Evolutionary conservation across 2,888 invertebrate species (phyloP).

Genomic region (Himalopsyche japonica): DNA sequence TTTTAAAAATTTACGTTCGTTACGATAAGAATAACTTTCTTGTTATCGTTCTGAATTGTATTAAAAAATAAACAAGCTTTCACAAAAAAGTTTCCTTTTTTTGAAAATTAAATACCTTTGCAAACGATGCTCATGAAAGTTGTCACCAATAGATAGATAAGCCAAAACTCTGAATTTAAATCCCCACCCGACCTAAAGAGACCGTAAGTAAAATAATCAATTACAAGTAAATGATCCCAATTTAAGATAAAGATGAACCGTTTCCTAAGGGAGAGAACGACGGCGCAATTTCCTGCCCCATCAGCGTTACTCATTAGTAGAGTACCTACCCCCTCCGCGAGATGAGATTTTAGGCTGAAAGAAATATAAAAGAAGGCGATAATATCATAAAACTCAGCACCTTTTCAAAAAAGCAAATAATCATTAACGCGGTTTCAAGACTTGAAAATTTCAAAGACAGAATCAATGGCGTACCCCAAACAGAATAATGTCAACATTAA

Average conservation of each 20-base stretch:
- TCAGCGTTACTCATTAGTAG: conserved; percentile 39
- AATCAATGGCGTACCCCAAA: neutral
- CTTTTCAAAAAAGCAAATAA: conserved; percentile 27
- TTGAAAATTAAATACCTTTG: neutral
- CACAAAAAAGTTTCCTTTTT: neutral
- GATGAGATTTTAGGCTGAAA: conserved; percentile 8
- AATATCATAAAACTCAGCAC: conserved; percentile 24
- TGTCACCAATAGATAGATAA: neutral
- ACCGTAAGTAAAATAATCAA: conserved; percentile 38
- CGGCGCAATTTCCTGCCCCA: conserved; percentile 38
- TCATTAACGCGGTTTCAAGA: conserved; percentile 19
- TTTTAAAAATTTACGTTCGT: no score
- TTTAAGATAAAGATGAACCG: conserved; percentile 38
- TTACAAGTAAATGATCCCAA: conserved; percentile 39
- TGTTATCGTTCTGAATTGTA: no score
- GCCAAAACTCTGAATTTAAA: neutral
- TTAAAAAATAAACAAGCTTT: no score
- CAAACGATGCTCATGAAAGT: neutral
- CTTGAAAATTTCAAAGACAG: neutral
- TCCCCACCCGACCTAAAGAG: conserved; percentile 3
- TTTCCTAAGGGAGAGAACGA: conserved; percentile 23
- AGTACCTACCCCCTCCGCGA: conserved; percentile 2
- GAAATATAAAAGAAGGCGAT: conserved; percentile 12
- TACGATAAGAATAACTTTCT: no score
- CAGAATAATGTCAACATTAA: no score